Evolutionary conservation across 64 coral and sea anemone genomes (phyloP), one percentile per base, ranked within the genome.

Genomic region (Orbicella faveolata): DNA sequence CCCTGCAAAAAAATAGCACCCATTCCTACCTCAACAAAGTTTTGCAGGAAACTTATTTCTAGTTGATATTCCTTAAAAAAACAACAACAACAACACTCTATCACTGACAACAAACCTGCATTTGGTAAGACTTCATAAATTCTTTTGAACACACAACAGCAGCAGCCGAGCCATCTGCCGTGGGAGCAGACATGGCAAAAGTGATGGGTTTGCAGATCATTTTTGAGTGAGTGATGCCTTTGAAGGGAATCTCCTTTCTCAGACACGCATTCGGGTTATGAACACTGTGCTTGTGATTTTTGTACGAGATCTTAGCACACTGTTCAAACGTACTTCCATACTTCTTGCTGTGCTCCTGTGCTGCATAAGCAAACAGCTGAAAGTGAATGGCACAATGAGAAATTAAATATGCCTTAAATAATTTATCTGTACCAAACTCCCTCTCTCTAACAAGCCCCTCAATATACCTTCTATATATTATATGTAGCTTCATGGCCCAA

Each of bases 351-450:
- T 96, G 94, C 26, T 96, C 94, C 64, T 76, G 78, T 18, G 94
- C 94, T 11, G 94, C 94, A 87, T 96, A 96, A 1, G 87, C 90
- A 87, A 96, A 96, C 68, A 96, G 83, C 94, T 96, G 88, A 26
- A 79, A 86, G n/a, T 11, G 8, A 26, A 88, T 20, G 70, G 34
- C 17, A 69, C 61, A 23, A 36, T 48, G 34, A 89, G 73, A 13
- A 79, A 79, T 37, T 51, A 17, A 20, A 34, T 37, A 9, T 79
- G 1, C 18, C 15, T n/a, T 36, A 2, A 78, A 26, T 11, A 15
- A 12, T 44, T 34, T 7, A 39, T 0, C 44, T 6, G 44, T 59
- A 59, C 12, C 9, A 59, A 8, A 59, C 11, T 0, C 55, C 10
- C 55, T 0, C 13, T 16, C 13, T 59, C 6, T 0, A 14, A 59